A percentile compares a stretch with the other conserved stretches of the same genome.
phyloP scores from a whole-genome alignment of 2,113 vertebrate species.

The Lagenorhynchus albirostris region DNA sequence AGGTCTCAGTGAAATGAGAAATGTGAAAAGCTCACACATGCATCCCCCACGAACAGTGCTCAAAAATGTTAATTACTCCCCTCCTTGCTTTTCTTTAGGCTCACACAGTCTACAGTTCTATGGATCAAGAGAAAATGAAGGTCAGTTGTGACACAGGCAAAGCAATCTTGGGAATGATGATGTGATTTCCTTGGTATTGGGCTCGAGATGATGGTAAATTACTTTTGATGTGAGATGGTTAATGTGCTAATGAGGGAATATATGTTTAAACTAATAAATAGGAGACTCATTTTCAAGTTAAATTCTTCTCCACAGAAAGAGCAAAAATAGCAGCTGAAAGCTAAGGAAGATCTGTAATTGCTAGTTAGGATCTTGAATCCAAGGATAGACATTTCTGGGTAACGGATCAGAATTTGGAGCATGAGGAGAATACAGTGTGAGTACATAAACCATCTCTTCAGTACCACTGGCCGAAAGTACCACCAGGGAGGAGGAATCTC shows the following conservation, averaged over 20 bases:
- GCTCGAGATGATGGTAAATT: no score
- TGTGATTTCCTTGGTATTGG: no score
- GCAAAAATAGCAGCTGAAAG: neutral
- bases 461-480: accelerated
- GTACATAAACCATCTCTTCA: neutral
- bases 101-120: no score
- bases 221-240: no score
- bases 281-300: neutral
- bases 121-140: no score
- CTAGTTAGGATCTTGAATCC: neutral
- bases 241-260: neutral
- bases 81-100: no score
- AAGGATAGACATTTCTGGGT: neutral
- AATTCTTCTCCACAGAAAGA: neutral
- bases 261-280: neutral
- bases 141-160: no score
- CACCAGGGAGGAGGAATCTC: neutral
- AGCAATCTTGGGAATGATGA: no score
- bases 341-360: neutral
- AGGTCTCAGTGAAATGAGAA: no score
- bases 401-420: neutral
- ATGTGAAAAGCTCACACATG: no score
- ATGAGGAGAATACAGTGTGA: neutral
- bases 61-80: no score
- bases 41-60: no score